These are phyloP conservation scores for Saxidomus purpurata DNA, from an alignment of 1,140 invertebrate genomes.

Conservation along the genomic window DNA sequence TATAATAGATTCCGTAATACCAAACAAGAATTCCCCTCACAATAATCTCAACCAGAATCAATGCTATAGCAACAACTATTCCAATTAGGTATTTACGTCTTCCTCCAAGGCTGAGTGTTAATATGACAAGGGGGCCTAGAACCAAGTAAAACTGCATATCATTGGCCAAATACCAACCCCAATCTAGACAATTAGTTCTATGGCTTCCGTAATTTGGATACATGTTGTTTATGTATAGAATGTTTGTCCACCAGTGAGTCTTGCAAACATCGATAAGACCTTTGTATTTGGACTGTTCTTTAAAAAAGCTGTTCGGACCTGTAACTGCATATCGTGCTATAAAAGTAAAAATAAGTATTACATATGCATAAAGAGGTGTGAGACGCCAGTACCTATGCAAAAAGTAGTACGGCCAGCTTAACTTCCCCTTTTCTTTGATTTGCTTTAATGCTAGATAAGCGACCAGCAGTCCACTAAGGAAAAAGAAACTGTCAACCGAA, in stretches of 20 bases:
- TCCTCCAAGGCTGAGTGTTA: no score
- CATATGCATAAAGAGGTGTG: constrained; percentile 12
- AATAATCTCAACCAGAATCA: not conserved
- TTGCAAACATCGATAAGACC: no score
- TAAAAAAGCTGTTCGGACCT: not conserved
- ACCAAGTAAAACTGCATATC: no score
- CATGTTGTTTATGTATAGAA: no score
- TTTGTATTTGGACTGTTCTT: not conserved
- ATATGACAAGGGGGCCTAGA: no score
- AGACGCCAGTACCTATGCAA: constrained; percentile 47
- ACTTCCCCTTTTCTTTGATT: not conserved
- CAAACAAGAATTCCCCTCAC: not conserved
- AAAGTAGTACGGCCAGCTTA: constrained; percentile 37
- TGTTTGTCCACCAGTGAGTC: no score
- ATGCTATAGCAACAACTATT: not conserved
- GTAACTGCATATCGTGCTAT: not conserved
- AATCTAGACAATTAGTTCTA: constrained; percentile 88
- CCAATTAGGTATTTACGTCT: not conserved
- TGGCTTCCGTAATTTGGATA: constrained; percentile 59
- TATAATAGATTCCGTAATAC: constrained; percentile 20
- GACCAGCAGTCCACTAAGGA: constrained; percentile 41
- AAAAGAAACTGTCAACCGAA: constrained; percentile 50
- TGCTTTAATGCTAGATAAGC: constrained; percentile 27
- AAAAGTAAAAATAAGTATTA: not conserved
- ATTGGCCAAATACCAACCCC: no score